A percentile compares a stretch with the other conserved stretches of the same genome.
Evolutionary conservation across 2,888 invertebrate species (phyloP).

Genomic region (Tipula confusa): DNA sequence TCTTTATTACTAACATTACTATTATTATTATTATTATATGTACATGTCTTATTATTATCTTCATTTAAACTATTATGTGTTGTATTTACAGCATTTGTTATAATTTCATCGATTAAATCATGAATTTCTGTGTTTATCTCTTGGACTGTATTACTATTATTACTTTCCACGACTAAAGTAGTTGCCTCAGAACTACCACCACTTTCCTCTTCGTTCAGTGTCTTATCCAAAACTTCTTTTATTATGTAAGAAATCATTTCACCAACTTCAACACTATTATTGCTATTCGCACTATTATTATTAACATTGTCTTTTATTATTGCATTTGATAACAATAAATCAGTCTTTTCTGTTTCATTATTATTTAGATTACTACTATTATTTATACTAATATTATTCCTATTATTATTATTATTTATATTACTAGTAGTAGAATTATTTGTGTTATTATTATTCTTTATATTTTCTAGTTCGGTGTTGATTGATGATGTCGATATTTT

Average conservation of each 20-base stretch:
- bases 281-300: conserved; percentile 35
- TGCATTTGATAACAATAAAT: conserved; percentile 43
- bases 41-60: conserved; percentile 36
- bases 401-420: conserved; percentile 42
- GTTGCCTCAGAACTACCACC: conserved; percentile 38
- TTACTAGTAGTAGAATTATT: conserved; percentile 42
- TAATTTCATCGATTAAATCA: conserved; percentile 53
- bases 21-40: conserved; percentile 34
- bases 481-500: not conserved
- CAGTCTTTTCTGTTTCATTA: conserved; percentile 49
- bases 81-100: conserved; percentile 52
- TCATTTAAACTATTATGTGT: conserved; percentile 39
- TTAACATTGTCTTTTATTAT: conserved; percentile 36
- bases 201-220: conserved; percentile 34
- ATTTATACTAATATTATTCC: conserved; percentile 35
- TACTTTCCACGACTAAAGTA: conserved; percentile 33
- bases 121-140: conserved; percentile 45
- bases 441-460: conserved; percentile 34
- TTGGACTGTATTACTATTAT: conserved; percentile 36
- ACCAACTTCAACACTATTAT: conserved; percentile 37
- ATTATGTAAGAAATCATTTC: conserved; percentile 44
- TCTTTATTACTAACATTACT: conserved; percentile 32
- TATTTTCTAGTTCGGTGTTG: conserved; percentile 29
- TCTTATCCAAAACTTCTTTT: conserved; percentile 45
- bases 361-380: conserved; percentile 36